Base-by-base conservation (phyloP, 2,113 vertebrate species). In the Xiphophorus hellerii region DNA sequence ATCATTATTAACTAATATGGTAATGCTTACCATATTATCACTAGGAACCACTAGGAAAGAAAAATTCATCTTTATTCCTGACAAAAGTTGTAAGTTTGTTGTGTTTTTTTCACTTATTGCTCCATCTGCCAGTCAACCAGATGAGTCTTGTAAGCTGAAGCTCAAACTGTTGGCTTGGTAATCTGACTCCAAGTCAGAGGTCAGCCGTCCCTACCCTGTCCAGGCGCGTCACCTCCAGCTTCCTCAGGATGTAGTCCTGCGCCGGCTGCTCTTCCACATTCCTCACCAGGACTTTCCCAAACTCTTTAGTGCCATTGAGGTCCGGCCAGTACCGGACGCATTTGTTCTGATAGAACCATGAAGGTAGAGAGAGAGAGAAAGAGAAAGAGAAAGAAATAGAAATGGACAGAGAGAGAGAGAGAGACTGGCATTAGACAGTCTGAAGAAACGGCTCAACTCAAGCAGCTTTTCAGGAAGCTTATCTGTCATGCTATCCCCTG, bases 291-390 rank as follows among this genome's bases (percentile, higher is more conserved):
- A 96, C 67, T 27, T 82, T 80, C 15, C 95, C 95, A 0, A 94
- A 95, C 48, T 96, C 95, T 75, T 90, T 95, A 54, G 89, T 54
- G 83, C 86, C 62, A 0, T 93, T 61, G 22, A 90, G 83, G 76
- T 96, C 95, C 0, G 96, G 96, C 97, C 96, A 96, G 91, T 96
- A 96, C 1, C 92, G 88, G 71, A 96, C 96, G 78, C 96, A 97
- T 82, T 97, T 97, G 88, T 96, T 97, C 96, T 97, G 87, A n/a
- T 73, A 27, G 42, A 0, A 58, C 42, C 62, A n/a, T 35, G 1
- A 30, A 48, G 48, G 35, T 29, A 27, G 12, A 35, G 51, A 61
- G 37, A 17, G 5, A 48, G 17, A 17, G 5, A 48, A 1, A 10
- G 0, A 51, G 22, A 8, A 6, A 35, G 1, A 35, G 33, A 33